Evolutionary conservation across 2,797 vertebrate genomes (phyloP), one percentile per base, ranked within the genome.

Genomic region (Lepus oiostolus): DNA sequence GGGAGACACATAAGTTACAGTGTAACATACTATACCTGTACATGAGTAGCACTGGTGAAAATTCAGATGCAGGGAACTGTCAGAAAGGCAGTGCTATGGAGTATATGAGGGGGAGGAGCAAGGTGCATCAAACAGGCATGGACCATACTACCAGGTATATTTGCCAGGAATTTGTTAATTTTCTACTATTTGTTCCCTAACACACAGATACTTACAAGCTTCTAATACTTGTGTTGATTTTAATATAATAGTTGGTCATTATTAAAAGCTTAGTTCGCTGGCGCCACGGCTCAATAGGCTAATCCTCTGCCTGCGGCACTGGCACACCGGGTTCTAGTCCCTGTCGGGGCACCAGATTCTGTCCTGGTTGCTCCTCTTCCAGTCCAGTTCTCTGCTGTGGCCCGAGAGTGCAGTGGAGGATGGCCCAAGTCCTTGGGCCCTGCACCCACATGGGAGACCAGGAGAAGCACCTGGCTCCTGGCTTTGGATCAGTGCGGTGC

Each of bases 91-190:
- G 0, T n/a, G 5, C 3, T 75, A 9, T 24, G 38, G 9, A 38
- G 5, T 58, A 7, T 9, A 21, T 19, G 30, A 63, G 12, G 6
- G 5, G 17, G 26, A 82, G 21, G 13, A 19, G 70, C 35, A 35
- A 4, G 32, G 35, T 24, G 30, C 75, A 3, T 65, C 7, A 1
- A 47, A 65, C 38, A 21, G 52, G 19, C 14, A 72, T 2, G 24
- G 26, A 32, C 17, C 54, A 58, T 58, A 42, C 38, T 42, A 42
- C 42, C 42, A 42, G 42, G 5, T 42, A n/a, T 21, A 11, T 71
- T 93, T 90, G 74, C 77, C 26, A 90, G 58, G 14, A 70, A 80
- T 68, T 92, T 87, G 13, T 28, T 54, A 22, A 87, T 50, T 38
- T 32, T 82, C 4, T 86, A 5, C 63, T 16, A 38, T 95, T 84